Evolutionary conservation across 2,113 vertebrate genomes (phyloP), one percentile per base, ranked within the genome.

Genomic region (Festucalex cinctus): DNA sequence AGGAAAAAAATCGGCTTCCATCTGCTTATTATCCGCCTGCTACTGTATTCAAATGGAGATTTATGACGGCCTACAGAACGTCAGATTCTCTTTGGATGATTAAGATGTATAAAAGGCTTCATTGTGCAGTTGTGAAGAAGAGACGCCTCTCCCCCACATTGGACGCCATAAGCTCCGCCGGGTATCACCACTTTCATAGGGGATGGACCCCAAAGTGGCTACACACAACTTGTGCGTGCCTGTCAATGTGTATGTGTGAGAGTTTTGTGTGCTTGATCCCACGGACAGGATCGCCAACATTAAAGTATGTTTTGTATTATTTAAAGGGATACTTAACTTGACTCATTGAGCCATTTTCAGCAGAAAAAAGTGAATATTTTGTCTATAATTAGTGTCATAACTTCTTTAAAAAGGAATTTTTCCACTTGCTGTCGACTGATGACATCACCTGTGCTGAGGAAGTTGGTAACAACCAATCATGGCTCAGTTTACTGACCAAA

Each of bases 171-270:
- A 83, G 75, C 62, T 73, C 72, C 59, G 82, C 79, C 72, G 69
- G 59, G 78, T 73, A 81, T 79, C 79, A 85, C 81, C 81, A 80
- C 76, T 81, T 80, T 72, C 63, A 69, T 65, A 65, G 78, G 81
- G 81, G 85, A 85, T 78, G 79, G 66, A 72, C 66, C 83, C 66
- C 65, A 77, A 85, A 71, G 69, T 56, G 73, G 28, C 44, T 79
- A 57, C 60, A 49, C 69, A 51, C 19, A 28, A 20, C 35, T n/a
- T 57, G 63, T 59, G 43, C 57, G 71, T 63, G 66, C 68, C 59
- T 65, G 61, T 67, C 24, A 57, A 32, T 53, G 67, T 60, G 36
- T 14, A 28, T 36, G 48, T 59, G 70, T 56, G 59, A 37, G 43
- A 16, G 16, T 46, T 14, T 46, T 13, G 43, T 17, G 43, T 44